Evolutionary conservation across 2,113 vertebrate species (phyloP), one percentile per base, ranked within the genome.

Genomic region (Gymnobelideus leadbeateri): DNA sequence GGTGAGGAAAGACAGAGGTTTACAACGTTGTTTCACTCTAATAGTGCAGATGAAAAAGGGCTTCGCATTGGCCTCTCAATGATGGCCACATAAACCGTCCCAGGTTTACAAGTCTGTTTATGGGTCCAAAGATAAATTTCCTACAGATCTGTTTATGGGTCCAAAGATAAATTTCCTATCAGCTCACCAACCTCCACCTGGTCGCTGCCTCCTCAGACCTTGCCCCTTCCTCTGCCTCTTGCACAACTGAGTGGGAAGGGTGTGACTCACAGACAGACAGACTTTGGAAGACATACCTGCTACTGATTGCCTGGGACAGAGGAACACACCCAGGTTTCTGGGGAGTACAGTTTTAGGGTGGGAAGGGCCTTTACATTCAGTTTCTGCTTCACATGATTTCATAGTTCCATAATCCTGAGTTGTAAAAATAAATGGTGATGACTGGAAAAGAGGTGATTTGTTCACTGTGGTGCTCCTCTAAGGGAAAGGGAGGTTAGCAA

Each of bases 41-140:
- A 50, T 97, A 96, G 95, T 57, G 2, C 0, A 43, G 54, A 28
- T 55, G 53, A 54, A 95, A 95, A 53, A 93, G 92, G 91, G 93
- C 96, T 94, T 90, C 55, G 77, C 93, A 92, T 95, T 95, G 49
- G 68, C 96, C 91, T 98, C 47, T 92, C 61, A 8, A 51, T 11
- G 94, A 95, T 91, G 94, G 28, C 91, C 95, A 96, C 96, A 96
- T 92, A 92, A 97, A 95, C 91, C 91, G 52, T 93, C 51, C 90
- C 16, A 3, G 77, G 93, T 91, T 92, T 2, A 2, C 47, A 94
- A 93, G 89, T 92, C 89, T 94, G 61, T 57, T 94, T 0, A 2
- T 37, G 95, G 94, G 91, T 92, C 93, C 91, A 89, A 93, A 94
- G 96, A 96, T 46, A 26, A 57, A 92, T 23, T 90, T 95, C 57